A percentile compares a stretch with the other conserved stretches of the same genome.
These are phyloP conservation scores for Muschampia plurimacula DNA, from an alignment of 2,888 invertebrate species.

Conservation along the genomic window DNA sequence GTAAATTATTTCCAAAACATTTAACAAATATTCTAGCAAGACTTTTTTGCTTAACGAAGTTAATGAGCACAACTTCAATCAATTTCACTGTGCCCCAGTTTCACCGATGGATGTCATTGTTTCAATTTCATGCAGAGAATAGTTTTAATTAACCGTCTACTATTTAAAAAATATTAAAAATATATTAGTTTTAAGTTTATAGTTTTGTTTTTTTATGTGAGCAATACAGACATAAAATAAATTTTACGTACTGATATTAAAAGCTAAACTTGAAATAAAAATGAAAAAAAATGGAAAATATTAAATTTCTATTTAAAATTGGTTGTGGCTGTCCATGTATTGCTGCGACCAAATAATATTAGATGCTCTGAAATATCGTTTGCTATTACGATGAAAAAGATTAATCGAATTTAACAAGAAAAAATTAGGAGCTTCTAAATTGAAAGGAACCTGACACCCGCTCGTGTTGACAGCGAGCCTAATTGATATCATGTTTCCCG, in stretches of 20 bases:
- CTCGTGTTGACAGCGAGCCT: constrained; percentile 66
- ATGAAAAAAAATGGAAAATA: too few species aligned
- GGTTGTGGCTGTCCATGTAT: too few species aligned
- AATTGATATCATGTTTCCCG: constrained; percentile 75
- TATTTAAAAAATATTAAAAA: too few species aligned
- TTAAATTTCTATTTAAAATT: too few species aligned
- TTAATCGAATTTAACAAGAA: constrained; percentile 1
- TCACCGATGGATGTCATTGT: constrained; percentile 31
- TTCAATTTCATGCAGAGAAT: constrained; percentile 29
- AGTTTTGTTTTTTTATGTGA: too few species aligned
- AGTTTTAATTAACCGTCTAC: constrained; percentile 29
- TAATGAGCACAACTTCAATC: constrained; percentile 32
- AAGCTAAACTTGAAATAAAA: too few species aligned
- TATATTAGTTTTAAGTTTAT: too few species aligned
- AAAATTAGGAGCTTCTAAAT: constrained; percentile 52
- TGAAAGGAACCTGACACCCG: constrained; percentile 62
- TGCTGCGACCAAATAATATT: too few species aligned
- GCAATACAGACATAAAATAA: too few species aligned
- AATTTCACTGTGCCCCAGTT: constrained; percentile 28
- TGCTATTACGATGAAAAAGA: too few species aligned
- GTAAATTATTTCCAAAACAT: background rate
- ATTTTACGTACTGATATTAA: too few species aligned
- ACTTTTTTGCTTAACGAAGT: constrained; percentile 15
- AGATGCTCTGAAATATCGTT: too few species aligned
- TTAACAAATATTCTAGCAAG: background rate